Evolutionary conservation across 2,888 invertebrate species (phyloP), one percentile per base, ranked within the genome.

Genomic region (Nymphalis polychloros): DNA sequence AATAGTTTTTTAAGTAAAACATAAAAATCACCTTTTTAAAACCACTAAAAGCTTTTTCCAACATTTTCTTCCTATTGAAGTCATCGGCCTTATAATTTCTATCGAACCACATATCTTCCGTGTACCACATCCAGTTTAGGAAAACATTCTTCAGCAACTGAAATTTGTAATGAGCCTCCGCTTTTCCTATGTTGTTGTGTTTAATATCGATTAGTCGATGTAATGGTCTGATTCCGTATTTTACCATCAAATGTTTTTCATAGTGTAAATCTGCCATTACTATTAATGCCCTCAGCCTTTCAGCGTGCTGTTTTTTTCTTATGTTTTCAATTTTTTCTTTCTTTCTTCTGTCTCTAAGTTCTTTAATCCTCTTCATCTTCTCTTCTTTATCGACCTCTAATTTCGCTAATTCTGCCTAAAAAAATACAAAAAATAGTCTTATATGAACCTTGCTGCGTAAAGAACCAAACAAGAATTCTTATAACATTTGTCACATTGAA

Each of bases 321-420:
- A 95, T 93, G 76, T 93, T 94, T 35, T 95, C 93, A 75, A 93
- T 87, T 82, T 94, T 94, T 78, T 95, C 94, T 75, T 88, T 93
- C 67, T 89, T 93, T 23, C 94, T 89, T 78, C 93, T 94, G 72
- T 95, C 94, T 77, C 93, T 94, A 48, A 95, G 89, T 69, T 95
- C 94, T 78, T 94, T 93, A 8, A 94, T 90, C 66, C 93, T 90
- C 78, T 93, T 90, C 23, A 89, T 87, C 81, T 95, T 94, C 59
- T 94, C 93, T 83, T 95, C 94, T 79, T 95, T 94, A 68, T 95
- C 93, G 84, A 94, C 87, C 82, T 90, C 90, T 68, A 92, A 90
- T 79, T 92, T 93, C 20, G 91, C 89, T 73, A 93, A 70, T 75
- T 92, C 91, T 57, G 87, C 88, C 93, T 93, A n/a, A 31, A 55